A percentile compares a stretch with the other conserved stretches of the same genome.
Conservation (phyloP, 2,797 vertebrate genomes). For the Neosalanx taihuensis region DNA sequence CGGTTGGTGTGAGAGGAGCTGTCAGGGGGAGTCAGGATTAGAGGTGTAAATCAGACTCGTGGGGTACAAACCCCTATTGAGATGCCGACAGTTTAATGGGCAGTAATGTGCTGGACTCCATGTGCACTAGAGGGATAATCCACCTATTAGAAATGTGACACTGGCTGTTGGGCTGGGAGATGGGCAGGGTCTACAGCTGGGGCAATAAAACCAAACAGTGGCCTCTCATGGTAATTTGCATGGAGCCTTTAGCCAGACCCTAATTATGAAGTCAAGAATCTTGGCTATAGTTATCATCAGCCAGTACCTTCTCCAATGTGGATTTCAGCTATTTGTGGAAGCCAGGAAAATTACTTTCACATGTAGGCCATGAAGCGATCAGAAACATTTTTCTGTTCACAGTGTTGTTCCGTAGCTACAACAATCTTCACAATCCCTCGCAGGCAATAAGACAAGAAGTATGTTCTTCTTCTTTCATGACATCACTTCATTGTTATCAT, state of each 20-base stretch:
- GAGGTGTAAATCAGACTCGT: conserved; percentile 66
- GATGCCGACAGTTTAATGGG: conserved; percentile 69
- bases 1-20: conserved; percentile 31
- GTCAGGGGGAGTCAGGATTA: conserved; percentile 48
- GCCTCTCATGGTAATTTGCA: conserved; percentile 46
- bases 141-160: conserved; percentile 63
- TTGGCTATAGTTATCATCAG: conserved; percentile 28
- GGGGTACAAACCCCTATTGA: conserved; percentile 62
- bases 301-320: conserved; percentile 2
- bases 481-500: conserved; percentile 42
- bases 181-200: conserved; percentile 37
- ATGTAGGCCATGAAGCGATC: neutral
- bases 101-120: conserved; percentile 60
- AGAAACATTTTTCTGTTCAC: neutral
- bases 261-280: conserved; percentile 43
- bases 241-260: conserved; percentile 34
- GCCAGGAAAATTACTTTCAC: neutral
- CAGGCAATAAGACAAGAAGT: conserved; percentile 35
- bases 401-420: conserved; percentile 19
- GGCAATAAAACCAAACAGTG: conserved; percentile 39
- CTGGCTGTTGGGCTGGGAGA: conserved; percentile 38
- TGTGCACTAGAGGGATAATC: conserved; percentile 61
- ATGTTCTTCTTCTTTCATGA: conserved; percentile 14
- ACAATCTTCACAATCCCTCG: conserved; percentile 33
- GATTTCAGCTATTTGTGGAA: neutral